phyloP scores from a whole-genome alignment of 2,113 vertebrate species.

The Trichomycterus rosablanca region DNA sequence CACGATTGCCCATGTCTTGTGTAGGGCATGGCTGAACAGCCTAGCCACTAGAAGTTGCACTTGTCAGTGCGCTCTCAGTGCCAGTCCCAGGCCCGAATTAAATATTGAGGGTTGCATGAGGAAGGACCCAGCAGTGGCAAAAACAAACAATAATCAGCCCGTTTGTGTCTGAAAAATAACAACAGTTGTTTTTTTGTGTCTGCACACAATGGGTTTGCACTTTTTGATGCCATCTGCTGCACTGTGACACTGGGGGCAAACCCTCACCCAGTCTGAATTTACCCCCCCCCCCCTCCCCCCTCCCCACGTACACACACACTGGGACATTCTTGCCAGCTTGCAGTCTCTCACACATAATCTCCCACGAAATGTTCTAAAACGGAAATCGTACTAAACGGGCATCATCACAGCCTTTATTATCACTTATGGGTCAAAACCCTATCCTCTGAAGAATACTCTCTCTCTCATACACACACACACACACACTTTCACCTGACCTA shows the following conservation, averaged over 20 bases:
- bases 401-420: conserved; percentile 23
- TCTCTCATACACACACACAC: conserved; percentile 29
- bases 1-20: too few relatives aligned
- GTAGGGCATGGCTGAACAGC: too few relatives aligned
- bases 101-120: too few relatives aligned
- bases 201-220: conserved; percentile 15
- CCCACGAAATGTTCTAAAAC: conserved; percentile 16
- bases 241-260: conserved; percentile 6
- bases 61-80: too few relatives aligned
- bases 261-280: conserved; percentile 1
- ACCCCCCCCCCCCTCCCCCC: background rate
- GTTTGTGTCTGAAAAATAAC: background rate
- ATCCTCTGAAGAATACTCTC: conserved; percentile 17
- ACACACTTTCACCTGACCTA: conserved; percentile 48
- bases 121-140: too few relatives aligned
- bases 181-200: background rate
- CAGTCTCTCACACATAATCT: background rate
- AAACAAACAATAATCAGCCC: too few relatives aligned
- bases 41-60: too few relatives aligned
- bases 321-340: background rate
- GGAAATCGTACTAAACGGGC: conserved; percentile 3
- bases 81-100: too few relatives aligned
- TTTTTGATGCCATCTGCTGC: conserved; percentile 11
- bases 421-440: conserved; percentile 17
- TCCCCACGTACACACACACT: too few relatives aligned